Percentiles rank a stretch among this genome's conserved stretches.
Conservation (phyloP, 2,113 vertebrate species). For the Neotoma lepida region DNA sequence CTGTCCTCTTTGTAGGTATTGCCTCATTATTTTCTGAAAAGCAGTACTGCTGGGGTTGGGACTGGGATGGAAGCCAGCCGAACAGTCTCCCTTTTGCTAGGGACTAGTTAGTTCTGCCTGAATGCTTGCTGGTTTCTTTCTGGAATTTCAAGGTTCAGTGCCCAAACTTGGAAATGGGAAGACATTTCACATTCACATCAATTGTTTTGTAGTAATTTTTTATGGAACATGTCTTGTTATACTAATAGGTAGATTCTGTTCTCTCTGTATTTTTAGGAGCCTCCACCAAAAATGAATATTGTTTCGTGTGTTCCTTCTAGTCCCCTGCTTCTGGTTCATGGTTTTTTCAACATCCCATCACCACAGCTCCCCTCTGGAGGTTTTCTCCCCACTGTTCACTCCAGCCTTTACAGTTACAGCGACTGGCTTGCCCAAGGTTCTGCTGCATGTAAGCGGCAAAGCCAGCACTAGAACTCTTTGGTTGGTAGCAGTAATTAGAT, state of each 20-base stretch:
- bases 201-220: not conserved
- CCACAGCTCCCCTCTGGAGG: not conserved
- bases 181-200: not conserved
- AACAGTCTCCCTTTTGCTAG: not conserved
- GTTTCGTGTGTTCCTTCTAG: not conserved
- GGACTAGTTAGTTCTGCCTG: not conserved
- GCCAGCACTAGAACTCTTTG: not conserved
- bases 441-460: not conserved
- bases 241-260: not conserved
- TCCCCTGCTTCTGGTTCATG: not conserved
- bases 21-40: not conserved
- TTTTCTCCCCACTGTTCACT: not conserved
- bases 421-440: not conserved
- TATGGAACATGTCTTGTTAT: accelerated
- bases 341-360: not conserved
- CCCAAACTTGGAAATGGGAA: not conserved
- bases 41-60: too few relatives aligned
- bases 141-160: not conserved
- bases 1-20: not conserved
- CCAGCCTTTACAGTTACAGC: not conserved
- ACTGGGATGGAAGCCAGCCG: not conserved
- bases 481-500: not conserved
- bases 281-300: not conserved
- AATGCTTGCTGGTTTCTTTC: not conserved
- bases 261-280: not conserved